Percentiles rank a stretch among this genome's conserved stretches.
Conservation (phyloP, 2,113 vertebrate species). For the Steatornis caripensis region DNA sequence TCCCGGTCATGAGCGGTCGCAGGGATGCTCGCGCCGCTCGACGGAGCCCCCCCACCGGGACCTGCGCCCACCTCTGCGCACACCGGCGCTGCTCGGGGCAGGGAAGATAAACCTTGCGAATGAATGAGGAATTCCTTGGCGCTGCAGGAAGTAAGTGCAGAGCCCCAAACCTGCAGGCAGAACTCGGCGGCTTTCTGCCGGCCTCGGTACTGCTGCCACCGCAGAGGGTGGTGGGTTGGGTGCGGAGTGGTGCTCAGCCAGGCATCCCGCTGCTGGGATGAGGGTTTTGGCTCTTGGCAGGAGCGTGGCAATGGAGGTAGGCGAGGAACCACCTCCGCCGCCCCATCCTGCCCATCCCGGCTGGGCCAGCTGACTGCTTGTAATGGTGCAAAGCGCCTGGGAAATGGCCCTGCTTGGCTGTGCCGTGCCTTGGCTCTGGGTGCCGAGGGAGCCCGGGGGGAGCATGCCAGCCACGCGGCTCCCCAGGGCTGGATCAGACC, state of each 20-base stretch:
- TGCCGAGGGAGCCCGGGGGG: not conserved
- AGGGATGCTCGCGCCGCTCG: not conserved
- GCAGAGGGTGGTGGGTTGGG: not conserved
- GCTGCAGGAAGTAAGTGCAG: not conserved
- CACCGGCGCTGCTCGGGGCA: fast-evolving
- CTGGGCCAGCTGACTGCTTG: not conserved
- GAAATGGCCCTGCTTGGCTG: fast-evolving
- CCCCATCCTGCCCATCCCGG: fast-evolving
- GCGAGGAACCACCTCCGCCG: fast-evolving
- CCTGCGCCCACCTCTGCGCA: fast-evolving
- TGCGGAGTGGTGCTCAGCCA: fast-evolving
- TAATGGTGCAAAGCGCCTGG: not conserved
- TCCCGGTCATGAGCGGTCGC: not conserved
- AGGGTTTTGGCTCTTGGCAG: not conserved
- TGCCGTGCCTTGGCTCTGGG: not conserved
- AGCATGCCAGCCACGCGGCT: not conserved
- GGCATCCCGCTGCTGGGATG: not conserved
- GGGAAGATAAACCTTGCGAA: not conserved
- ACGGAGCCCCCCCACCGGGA: not conserved
- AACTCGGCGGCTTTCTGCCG: not conserved
- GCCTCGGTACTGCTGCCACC: not conserved
- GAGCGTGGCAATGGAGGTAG: not conserved
- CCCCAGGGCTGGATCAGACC: not conserved
- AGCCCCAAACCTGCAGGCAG: not conserved
- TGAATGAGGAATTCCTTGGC: not conserved